A percentile compares a stretch with the other conserved stretches of the same genome.
Evolutionary conservation across 2,888 invertebrate genomes (phyloP).

Genomic region (Halictus quadricinctus): DNA sequence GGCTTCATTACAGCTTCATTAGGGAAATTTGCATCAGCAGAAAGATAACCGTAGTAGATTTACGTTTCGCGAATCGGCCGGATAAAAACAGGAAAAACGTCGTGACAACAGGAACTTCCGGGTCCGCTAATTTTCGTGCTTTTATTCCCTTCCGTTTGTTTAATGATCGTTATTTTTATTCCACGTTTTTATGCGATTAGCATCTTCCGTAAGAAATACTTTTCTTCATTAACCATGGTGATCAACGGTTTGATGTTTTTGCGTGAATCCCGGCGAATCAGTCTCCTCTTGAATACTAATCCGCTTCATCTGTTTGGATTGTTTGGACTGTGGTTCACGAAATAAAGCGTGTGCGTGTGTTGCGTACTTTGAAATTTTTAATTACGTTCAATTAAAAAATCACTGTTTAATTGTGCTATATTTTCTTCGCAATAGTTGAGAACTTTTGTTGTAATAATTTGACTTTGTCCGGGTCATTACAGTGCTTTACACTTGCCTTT

Average conservation of each 20-base stretch:
- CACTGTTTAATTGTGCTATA: too few species aligned
- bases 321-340: not conserved
- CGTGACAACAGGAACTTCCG: not conserved
- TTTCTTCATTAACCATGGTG: constrained; percentile 48
- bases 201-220: constrained; percentile 39
- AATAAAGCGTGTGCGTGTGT: not conserved
- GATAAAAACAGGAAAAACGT: not conserved
- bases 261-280: not conserved
- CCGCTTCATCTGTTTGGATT: not conserved
- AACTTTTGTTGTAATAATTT: not conserved
- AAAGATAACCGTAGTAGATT: not conserved
- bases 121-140: not conserved
- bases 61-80: not conserved
- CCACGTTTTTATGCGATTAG: constrained; percentile 42
- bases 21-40: not conserved
- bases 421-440: too few species aligned
- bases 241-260: constrained; percentile 42
- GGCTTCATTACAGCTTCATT: not conserved
- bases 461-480: not conserved
- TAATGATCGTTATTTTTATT: constrained; percentile 40
- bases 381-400: not conserved
- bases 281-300: constrained; percentile 12
- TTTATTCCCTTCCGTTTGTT: not conserved
- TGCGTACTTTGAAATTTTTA: not conserved
- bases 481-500: not conserved